Conservation (phyloP, 2,797 vertebrate species). For the Pteronotus mesoamericanus region DNA sequence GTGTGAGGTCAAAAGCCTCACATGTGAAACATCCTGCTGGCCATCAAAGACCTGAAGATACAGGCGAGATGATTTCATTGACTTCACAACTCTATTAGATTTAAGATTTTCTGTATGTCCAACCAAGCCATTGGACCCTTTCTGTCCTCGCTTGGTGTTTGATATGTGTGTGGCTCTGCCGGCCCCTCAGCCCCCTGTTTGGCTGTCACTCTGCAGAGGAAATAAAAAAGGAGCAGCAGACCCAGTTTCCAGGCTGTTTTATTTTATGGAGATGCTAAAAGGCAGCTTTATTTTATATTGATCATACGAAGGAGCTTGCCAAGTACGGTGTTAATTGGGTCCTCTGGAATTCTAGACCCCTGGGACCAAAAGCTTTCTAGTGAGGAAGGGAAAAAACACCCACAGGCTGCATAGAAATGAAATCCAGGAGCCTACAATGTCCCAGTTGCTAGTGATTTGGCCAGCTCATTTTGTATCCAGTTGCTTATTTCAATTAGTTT, state of each 20-base stretch:
- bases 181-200: neutral
- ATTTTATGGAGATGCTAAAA: constrained; percentile 77
- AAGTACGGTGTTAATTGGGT: constrained; percentile 85
- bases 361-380: constrained; percentile 76
- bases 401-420: constrained; percentile 71
- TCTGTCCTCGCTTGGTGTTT: neutral
- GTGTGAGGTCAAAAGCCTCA: neutral
- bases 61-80: neutral
- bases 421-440: constrained; percentile 39
- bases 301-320: constrained; percentile 77
- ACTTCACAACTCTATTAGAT: neutral
- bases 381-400: constrained; percentile 53
- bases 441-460: constrained; percentile 57
- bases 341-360: constrained; percentile 81
- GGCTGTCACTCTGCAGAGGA: constrained; percentile 32
- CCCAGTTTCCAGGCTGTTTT: constrained; percentile 70
- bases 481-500: constrained; percentile 52
- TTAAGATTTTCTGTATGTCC: neutral
- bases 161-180: neutral
- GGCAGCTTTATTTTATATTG: constrained; percentile 81
- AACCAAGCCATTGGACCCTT: neutral
- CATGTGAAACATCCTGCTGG: neutral
- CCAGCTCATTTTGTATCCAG: constrained; percentile 48
- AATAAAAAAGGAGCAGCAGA: constrained; percentile 61
- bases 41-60: neutral